Evolutionary conservation across 2,888 invertebrate genomes (phyloP).

Genomic region (Lycia hirtaria): DNA sequence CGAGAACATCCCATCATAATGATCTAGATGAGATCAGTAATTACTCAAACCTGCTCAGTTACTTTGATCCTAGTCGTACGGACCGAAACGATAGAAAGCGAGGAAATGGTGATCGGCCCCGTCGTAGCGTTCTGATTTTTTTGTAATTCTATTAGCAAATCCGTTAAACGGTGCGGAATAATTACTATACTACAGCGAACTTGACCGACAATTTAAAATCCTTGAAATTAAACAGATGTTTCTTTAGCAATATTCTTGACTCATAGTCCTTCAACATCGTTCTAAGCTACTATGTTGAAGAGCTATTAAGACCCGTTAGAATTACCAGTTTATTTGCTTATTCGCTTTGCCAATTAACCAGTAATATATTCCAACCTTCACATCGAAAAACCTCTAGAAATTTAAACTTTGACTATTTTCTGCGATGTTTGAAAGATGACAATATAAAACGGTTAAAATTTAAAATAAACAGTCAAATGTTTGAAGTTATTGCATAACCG

Average conservation of each 20-base stretch:
- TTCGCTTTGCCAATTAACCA: slow-evolving; percentile 18
- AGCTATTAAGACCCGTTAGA: slow-evolving; percentile 13
- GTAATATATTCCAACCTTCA: slow-evolving; percentile 8
- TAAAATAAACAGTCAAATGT: not conserved
- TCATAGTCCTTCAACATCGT: slow-evolving; percentile 2
- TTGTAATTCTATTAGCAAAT: slow-evolving; percentile 2
- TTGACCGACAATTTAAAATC: slow-evolving; percentile 31
- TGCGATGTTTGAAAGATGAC: too few species aligned
- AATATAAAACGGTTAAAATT: too few species aligned
- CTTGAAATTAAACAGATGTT: slow-evolving; percentile 27
- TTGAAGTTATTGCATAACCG: slow-evolving; percentile 14
- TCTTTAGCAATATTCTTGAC: not conserved
- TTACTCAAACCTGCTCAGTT: slow-evolving; percentile 26
- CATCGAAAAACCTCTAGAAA: not conserved
- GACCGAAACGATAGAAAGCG: slow-evolving; percentile 32
- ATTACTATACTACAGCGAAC: slow-evolving; percentile 11
- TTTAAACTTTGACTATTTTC: not conserved
- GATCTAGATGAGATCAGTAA: slow-evolving; percentile 24
- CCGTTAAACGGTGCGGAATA: not conserved
- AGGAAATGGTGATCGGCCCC: slow-evolving; percentile 31
- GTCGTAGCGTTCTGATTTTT: slow-evolving; percentile 21
- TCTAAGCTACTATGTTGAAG: not conserved
- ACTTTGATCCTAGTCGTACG: slow-evolving; percentile 17
- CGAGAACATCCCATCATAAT: slow-evolving; percentile 2
- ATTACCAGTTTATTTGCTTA: slow-evolving; percentile 16